Evolutionary conservation across 2,797 vertebrate species (phyloP).

Genomic region (Eulemur rubriventer): DNA sequence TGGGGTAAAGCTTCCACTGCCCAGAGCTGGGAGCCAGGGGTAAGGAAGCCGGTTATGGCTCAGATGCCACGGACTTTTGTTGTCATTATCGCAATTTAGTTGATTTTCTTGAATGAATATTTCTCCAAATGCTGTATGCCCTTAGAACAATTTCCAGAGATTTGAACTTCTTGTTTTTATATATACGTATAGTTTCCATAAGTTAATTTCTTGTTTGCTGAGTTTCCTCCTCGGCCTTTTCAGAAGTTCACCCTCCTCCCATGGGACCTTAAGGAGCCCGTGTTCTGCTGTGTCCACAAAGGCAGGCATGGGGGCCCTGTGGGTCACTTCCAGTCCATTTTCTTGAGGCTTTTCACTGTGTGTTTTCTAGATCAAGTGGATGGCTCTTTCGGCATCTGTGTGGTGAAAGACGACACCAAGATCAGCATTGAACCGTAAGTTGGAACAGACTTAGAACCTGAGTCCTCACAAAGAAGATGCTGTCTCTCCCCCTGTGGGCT

Average conservation of each 20-base stretch:
- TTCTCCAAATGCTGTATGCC: neutral
- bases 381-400: slow-evolving; percentile 69
- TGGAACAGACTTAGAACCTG: neutral
- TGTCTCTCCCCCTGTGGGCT: neutral
- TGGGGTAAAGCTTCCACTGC: no score
- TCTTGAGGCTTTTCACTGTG: neutral
- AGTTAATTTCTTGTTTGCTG: neutral
- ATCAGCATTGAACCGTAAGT: slow-evolving; percentile 88
- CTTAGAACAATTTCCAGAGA: neutral
- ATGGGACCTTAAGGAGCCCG: neutral
- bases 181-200: neutral
- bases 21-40: neutral
- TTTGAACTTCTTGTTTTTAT: neutral
- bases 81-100: neutral
- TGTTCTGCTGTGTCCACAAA: neutral
- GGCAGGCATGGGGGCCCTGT: neutral
- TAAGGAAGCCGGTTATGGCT: neutral
- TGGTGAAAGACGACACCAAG: slow-evolving; percentile 83
- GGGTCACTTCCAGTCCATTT: neutral
- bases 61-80: neutral
- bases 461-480: neutral
- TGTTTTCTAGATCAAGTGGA: slow-evolving; percentile 75
- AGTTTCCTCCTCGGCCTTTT: neutral
- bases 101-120: neutral
- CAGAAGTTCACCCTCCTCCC: neutral